phyloP scores from a whole-genome alignment of 2,797 vertebrate genomes.

The Chelonia mydas region DNA sequence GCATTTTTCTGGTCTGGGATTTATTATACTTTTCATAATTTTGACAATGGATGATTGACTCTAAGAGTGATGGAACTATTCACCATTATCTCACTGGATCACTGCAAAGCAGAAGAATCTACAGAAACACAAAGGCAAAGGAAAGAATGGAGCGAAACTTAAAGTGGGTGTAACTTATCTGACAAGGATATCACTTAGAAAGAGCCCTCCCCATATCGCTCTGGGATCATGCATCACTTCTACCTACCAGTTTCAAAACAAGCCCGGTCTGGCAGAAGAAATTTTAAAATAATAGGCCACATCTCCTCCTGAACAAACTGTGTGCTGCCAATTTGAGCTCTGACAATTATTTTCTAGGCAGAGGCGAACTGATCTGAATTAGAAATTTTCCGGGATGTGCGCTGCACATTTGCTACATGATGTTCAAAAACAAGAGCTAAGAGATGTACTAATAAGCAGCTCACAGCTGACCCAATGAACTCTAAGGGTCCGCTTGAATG shows the following conservation, averaged over 20 bases:
- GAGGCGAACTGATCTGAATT: rapidly evolving
- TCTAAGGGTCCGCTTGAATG: not conserved
- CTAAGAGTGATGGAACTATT: rapidly evolving
- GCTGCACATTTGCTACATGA: not conserved
- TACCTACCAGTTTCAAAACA: rapidly evolving
- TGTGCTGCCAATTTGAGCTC: no score
- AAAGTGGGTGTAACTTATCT: not conserved
- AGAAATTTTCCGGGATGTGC: rapidly evolving
- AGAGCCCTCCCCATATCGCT: not conserved
- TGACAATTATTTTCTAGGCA: not conserved
- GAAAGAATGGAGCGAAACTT: not conserved
- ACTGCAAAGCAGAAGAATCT: not conserved
- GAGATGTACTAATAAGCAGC: not conserved
- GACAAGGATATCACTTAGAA: not conserved
- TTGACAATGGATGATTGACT: not conserved
- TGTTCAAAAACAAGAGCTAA: not conserved
- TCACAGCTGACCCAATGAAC: not conserved
- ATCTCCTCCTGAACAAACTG: not conserved
- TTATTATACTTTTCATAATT: not conserved
- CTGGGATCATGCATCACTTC: not conserved
- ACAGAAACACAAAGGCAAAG: not conserved
- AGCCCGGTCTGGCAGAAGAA: not conserved
- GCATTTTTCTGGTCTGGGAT: not conserved
- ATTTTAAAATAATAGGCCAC: rapidly evolving
- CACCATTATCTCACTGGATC: rapidly evolving